phyloP scores from a whole-genome alignment of 2,888 invertebrate genomes.

The Aporophyla nigra region DNA sequence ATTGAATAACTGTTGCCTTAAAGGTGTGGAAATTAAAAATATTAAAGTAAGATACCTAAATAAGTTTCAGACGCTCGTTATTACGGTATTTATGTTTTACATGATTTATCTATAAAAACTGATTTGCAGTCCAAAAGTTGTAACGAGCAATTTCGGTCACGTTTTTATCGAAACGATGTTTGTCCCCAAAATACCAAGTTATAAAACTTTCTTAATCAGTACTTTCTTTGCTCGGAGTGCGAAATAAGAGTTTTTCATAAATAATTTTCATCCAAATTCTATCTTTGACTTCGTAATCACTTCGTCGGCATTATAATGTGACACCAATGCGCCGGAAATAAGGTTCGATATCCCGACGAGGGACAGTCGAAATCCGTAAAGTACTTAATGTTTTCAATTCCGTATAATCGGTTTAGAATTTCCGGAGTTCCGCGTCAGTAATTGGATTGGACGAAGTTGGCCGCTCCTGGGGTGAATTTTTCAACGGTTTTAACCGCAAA shows the following conservation, averaged over 20 bases:
- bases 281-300: slow-evolving; percentile 87
- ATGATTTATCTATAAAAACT: slow-evolving; percentile 60
- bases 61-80: not conserved
- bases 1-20: not conserved
- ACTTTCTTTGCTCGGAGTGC: slow-evolving; percentile 81
- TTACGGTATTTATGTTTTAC: slow-evolving; percentile 33
- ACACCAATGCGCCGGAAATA: slow-evolving; percentile 75
- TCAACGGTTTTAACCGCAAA: slow-evolving; percentile 78
- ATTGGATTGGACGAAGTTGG: slow-evolving; percentile 88
- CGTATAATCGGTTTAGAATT: slow-evolving; percentile 91
- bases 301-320: slow-evolving; percentile 72
- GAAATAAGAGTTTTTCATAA: slow-evolving; percentile 86
- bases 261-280: slow-evolving; percentile 87
- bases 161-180: slow-evolving; percentile 80
- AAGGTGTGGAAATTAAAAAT: not conserved
- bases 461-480: slow-evolving; percentile 82
- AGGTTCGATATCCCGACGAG: slow-evolving; percentile 78
- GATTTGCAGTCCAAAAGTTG: slow-evolving; percentile 69
- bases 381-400: slow-evolving; percentile 91
- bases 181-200: slow-evolving; percentile 81
- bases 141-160: slow-evolving; percentile 79
- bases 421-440: slow-evolving; percentile 88
- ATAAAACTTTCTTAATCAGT: slow-evolving; percentile 89
- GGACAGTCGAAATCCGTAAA: slow-evolving; percentile 82
- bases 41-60: not conserved